Evolutionary conservation across 2,888 invertebrate genomes (phyloP).

Genomic region (Mycalesis mineus): DNA sequence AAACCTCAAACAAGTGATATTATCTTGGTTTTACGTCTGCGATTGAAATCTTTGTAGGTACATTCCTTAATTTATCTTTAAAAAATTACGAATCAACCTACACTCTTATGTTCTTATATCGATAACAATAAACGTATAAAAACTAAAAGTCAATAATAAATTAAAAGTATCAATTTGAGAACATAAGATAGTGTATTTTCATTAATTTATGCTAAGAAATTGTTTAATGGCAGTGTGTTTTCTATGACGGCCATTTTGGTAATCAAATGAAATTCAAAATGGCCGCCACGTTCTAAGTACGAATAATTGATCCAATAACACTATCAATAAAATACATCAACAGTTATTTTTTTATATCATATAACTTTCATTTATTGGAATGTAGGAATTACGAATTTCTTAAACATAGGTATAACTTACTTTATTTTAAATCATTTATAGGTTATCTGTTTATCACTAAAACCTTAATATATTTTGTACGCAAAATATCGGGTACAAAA

Average conservation of each 20-base stretch:
- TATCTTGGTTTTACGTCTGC: not conserved
- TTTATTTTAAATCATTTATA: conserved; percentile 16
- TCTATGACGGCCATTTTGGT: conserved; percentile 47
- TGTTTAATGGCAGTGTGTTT: conserved; percentile 59
- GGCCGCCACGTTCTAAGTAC: conserved; percentile 63
- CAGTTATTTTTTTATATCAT: conserved; percentile 34
- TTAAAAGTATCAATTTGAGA: conserved; percentile 20
- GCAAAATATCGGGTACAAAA: conserved; percentile 30
- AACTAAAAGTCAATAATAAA: conserved; percentile 10
- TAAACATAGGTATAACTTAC: conserved; percentile 19
- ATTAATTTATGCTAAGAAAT: conserved; percentile 28
- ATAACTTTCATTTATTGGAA: conserved; percentile 43
- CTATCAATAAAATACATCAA: conserved; percentile 45
- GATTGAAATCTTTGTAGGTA: conserved; percentile 17
- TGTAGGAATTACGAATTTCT: conserved; percentile 40
- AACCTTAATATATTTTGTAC: conserved; percentile 32
- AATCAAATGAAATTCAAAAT: conserved; percentile 38
- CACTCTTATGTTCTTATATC: conserved; percentile 18
- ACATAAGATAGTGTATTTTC: conserved; percentile 10
- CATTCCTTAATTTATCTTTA: conserved; percentile 32
- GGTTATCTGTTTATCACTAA: conserved; percentile 17
- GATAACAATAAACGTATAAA: conserved; percentile 7
- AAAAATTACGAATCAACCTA: conserved; percentile 30
- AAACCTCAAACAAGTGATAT: too few relatives aligned
- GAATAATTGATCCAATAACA: conserved; percentile 66